Base-by-base conservation (phyloP, 2,113 vertebrate species). In the Neolamprologus kungweensis region DNA sequence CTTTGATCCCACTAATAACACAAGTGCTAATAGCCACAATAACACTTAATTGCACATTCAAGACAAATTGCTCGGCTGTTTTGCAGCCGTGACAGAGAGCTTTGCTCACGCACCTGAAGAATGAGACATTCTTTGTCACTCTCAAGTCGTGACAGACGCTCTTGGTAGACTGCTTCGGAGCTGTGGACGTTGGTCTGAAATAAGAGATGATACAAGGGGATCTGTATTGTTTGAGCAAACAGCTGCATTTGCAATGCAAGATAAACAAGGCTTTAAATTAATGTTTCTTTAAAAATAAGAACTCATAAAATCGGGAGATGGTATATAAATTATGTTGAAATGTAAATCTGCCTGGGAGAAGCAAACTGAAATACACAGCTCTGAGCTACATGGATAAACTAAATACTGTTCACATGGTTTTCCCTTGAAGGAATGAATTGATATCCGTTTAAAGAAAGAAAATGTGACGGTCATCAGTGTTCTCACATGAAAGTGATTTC, bases 71-170 rank as follows among this genome's bases (percentile, higher is more conserved):
- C 33, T 68, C 4, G 14, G 68, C 7, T 37, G 75, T 50, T 33
- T 42, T 60, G 45, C 10, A 55, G 35, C 83, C 4, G 28, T 50
- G 28, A 83, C 35, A 12, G 28, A 7, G 42, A 16, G 5, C 57
- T 84, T 12, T 57, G 17, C 58, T 23, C 81, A 96, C 97, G 85
- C 94, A 98, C 98, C 97, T 99, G 99, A 73, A 99, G 97, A 93
- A 99, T 96, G 2, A 99, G 97, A 86, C 98, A 99, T 92, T 99
- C 98, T 95, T 99, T 99, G 96, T 99, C 98, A 35, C 97, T 99
- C 96, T 99, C 99, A 90, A 99, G 95, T 26, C 98, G 97, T 19
- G 97, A 96, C 35, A 99, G 95, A 37, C 98, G 96, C 87, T 99
- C 99, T 87, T 98, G 98, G 95, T 99, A 98, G 2, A 97, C 94